Evolutionary conservation across 30 jellyfish, hydroid and myxozoan genomes (phyloP).

Genomic region (Sanderia malayensis): DNA sequence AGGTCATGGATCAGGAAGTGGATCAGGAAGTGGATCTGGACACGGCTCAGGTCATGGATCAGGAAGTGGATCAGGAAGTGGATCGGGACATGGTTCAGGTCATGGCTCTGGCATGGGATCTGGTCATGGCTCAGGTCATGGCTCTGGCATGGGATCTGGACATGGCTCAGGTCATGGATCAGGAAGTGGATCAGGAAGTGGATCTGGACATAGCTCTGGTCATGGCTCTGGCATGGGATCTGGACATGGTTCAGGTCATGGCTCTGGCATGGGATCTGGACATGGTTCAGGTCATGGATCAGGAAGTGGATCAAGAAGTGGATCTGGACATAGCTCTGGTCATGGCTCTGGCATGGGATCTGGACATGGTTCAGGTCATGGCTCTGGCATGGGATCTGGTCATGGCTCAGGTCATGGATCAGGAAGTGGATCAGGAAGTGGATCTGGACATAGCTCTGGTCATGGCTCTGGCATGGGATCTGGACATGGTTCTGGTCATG

Average conservation of each 20-base stretch:
- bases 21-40: constrained; percentile 22
- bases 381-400: neutral
- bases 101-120: constrained; percentile 29
- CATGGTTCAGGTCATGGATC: constrained; percentile 6
- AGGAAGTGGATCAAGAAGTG: constrained; percentile 4
- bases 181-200: constrained; percentile 9
- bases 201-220: constrained; percentile 27
- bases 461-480: neutral
- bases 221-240: constrained; percentile 24
- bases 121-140: constrained; percentile 27
- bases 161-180: constrained; percentile 21
- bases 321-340: neutral
- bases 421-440: neutral
- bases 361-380: neutral
- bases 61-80: constrained; percentile 41
- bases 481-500: constrained; percentile 2
- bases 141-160: constrained; percentile 39
- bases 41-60: constrained; percentile 23
- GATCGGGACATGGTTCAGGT: constrained; percentile 30
- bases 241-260: constrained; percentile 7
- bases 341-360: neutral
- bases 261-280: constrained; percentile 2
- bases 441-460: neutral
- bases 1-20: constrained; percentile 34
- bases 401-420: constrained; percentile 3